Evolutionary conservation across 2,797 vertebrate genomes (phyloP).

Genomic region (Tadarida brasiliensis): DNA sequence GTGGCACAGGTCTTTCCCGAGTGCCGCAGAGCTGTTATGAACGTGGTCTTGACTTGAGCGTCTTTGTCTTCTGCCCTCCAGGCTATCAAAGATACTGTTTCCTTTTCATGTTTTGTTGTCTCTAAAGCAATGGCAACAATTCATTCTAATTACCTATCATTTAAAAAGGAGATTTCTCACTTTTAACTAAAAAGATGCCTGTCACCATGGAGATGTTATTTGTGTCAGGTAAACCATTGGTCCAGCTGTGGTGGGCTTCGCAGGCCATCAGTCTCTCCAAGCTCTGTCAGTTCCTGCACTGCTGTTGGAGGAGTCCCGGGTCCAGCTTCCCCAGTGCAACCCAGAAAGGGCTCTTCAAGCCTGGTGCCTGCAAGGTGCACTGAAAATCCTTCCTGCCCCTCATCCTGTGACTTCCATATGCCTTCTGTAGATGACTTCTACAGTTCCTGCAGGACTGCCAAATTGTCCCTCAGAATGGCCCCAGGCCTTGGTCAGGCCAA

Average conservation of each 20-base stretch:
- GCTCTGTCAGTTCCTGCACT: fast-evolving
- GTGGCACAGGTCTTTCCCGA: background rate
- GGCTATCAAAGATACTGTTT: background rate
- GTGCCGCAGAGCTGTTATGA: background rate
- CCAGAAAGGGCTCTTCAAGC: background rate
- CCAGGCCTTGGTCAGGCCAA: background rate
- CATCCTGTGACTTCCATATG: background rate
- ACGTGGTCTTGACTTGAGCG: background rate
- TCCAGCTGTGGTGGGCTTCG: background rate
- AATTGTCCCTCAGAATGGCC: background rate
- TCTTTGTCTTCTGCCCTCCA: background rate
- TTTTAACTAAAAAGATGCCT: background rate
- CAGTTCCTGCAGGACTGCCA: background rate
- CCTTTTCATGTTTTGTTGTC: background rate
- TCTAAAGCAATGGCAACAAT: background rate
- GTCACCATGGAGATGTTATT: background rate
- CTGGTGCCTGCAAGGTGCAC: background rate
- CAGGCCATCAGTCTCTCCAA: background rate
- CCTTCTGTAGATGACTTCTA: background rate
- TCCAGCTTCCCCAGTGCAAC: background rate
- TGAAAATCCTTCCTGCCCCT: background rate
- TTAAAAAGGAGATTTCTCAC: background rate
- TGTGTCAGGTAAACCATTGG: background rate
- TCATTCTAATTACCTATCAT: background rate
- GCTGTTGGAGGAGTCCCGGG: background rate